Percentiles rank a stretch among this genome's conserved stretches.
Conservation (phyloP, 2,888 invertebrate genomes). For the Eucriotettix oculatus region DNA sequence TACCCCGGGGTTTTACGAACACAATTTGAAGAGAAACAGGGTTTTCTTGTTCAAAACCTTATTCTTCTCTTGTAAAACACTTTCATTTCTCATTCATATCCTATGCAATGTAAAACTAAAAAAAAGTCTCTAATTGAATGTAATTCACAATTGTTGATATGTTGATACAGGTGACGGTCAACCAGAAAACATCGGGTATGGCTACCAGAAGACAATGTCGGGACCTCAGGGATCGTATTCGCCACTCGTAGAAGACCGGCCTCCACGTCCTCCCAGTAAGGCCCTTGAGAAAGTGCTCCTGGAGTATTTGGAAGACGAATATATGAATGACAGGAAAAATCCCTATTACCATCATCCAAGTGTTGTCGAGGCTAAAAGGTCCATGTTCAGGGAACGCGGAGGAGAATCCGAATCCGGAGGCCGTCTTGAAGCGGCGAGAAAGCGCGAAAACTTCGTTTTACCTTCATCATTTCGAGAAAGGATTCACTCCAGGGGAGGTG, state of each 20-base stretch:
- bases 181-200: slow-evolving; percentile 27
- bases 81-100: too few relatives aligned
- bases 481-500: slow-evolving; percentile 13
- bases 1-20: too few relatives aligned
- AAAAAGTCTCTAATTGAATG: too few relatives aligned
- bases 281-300: slow-evolving; percentile 14
- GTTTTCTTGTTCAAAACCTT: too few relatives aligned
- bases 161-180: slow-evolving; percentile 23
- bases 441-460: not conserved
- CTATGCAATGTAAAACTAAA: too few relatives aligned
- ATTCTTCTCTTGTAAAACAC: too few relatives aligned
- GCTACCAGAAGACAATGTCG: slow-evolving; percentile 20
- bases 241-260: not conserved
- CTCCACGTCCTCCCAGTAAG: not conserved
- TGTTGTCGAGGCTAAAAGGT: slow-evolving; percentile 12
- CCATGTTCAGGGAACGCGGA: slow-evolving; percentile 18
- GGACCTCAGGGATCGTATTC: not conserved
- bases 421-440: slow-evolving; percentile 23
- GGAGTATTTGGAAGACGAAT: slow-evolving; percentile 13
- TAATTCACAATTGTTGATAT: too few relatives aligned
- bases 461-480: slow-evolving; percentile 37
- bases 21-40: too few relatives aligned
- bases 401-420: slow-evolving; percentile 13
- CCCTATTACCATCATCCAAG: slow-evolving; percentile 5
- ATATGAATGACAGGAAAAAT: slow-evolving; percentile 2